These are phyloP conservation scores for Nephrotoma appendiculata DNA, from an alignment of 2,888 invertebrate species.

Conservation along the genomic window DNA sequence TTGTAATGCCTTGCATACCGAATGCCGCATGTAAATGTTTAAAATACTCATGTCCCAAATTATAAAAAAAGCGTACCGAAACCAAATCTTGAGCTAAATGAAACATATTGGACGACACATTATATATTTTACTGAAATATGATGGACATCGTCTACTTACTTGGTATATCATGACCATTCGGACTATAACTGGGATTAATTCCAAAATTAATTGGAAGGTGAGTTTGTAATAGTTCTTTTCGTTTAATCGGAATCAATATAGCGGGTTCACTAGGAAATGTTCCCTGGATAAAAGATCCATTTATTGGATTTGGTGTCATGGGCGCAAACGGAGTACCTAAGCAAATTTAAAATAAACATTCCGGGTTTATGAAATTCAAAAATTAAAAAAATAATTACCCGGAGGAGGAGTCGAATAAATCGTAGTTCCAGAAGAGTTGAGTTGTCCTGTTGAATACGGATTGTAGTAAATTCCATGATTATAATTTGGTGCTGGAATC, in stretches of 20 bases:
- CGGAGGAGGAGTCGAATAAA: not conserved
- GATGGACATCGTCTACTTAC: not conserved
- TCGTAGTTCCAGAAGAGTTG: not conserved
- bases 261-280: not conserved
- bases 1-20: not conserved
- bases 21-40: conserved; percentile 9
- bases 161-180: not conserved
- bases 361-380: not conserved
- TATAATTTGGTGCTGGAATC: not conserved
- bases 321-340: not conserved
- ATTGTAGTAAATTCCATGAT: not conserved
- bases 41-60: conserved; percentile 44
- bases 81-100: conserved; percentile 35
- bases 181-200: not conserved
- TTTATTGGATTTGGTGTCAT: not conserved
- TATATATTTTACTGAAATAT: not conserved
- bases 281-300: not conserved
- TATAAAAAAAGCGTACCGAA: conserved; percentile 51
- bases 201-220: not conserved
- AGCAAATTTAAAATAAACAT: not conserved
- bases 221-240: not conserved
- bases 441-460: not conserved
- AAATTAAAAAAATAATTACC: not conserved
- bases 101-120: not conserved
- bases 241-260: not conserved